Conservation (phyloP, 2,113 vertebrate genomes). For the Toxotes chatareus region DNA sequence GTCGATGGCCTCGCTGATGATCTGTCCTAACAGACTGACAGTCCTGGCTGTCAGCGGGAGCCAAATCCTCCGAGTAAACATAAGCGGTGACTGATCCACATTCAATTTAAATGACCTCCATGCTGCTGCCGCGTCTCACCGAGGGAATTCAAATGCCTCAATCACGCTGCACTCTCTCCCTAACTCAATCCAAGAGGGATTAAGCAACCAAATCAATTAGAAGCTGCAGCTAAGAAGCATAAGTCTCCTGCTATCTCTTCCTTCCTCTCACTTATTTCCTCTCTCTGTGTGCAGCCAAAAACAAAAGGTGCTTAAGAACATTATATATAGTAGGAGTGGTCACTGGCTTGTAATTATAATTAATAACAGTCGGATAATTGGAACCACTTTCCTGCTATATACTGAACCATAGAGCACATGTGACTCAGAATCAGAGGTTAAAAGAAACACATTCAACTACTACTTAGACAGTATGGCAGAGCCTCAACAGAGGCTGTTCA, state of each 20-base stretch:
- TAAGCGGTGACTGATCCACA: constrained; percentile 66
- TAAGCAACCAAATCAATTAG: constrained; percentile 84
- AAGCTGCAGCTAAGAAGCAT: constrained; percentile 66
- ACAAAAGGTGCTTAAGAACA: constrained; percentile 59
- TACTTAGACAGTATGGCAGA: constrained; percentile 35
- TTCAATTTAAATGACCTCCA: constrained; percentile 79
- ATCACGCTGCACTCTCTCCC: constrained; percentile 68
- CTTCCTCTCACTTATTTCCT: constrained; percentile 42
- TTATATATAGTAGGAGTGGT: constrained; percentile 49
- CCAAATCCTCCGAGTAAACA: constrained; percentile 76
- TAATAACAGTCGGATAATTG: constrained; percentile 49
- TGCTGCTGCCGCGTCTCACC: constrained; percentile 39
- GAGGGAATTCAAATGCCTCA: constrained; percentile 75
- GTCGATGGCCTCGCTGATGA: constrained; percentile 63
- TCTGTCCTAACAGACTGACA: constrained; percentile 60
- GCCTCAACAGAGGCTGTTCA: constrained; percentile 22
- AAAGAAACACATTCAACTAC: constrained; percentile 38
- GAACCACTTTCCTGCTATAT: constrained; percentile 17
- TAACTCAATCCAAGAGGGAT: constrained; percentile 78
- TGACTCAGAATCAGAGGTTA: constrained; percentile 38
- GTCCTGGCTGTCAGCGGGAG: constrained; percentile 53
- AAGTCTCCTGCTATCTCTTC: constrained; percentile 56
- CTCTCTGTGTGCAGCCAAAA: constrained; percentile 38
- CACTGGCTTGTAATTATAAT: constrained; percentile 48
- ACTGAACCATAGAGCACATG: background rate